Percentiles rank a stretch among this genome's conserved stretches.
phyloP scores from a whole-genome alignment of 2,113 vertebrate genomes.

The Coreoperca whiteheadi region DNA sequence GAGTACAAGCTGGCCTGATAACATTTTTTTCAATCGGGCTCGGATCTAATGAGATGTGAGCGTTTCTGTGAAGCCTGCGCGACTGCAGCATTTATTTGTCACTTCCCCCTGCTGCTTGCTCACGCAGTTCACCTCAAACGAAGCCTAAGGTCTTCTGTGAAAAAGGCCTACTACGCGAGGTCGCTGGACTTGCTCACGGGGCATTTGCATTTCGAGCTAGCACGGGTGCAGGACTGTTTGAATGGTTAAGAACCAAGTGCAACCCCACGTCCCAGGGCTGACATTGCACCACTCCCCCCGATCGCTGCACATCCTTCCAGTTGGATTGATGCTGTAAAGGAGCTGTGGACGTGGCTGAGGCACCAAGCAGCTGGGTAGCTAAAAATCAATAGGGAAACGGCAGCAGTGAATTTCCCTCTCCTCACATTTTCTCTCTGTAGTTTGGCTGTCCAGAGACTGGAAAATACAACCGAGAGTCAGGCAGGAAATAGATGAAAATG shows the following conservation, averaged over 20 bases:
- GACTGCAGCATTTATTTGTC: no score
- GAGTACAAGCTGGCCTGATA: no score
- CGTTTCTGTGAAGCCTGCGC: no score
- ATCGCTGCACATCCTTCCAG: background rate
- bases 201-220: background rate
- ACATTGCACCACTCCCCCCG: background rate
- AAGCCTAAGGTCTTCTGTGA: no score
- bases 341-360: conserved; percentile 25
- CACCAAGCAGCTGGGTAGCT: conserved; percentile 8
- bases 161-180: no score
- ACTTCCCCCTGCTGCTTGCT: no score
- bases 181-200: no score
- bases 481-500: background rate
- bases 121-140: no score
- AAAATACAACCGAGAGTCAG: conserved; percentile 1
- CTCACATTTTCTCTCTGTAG: background rate
- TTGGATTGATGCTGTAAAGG: background rate
- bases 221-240: background rate
- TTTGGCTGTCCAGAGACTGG: background rate
- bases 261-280: background rate
- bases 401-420: conserved; percentile 20
- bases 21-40: no score
- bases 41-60: no score
- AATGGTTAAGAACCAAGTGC: background rate
- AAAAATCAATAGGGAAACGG: conserved; percentile 10